These are phyloP conservation scores for Philaethria dido DNA, from an alignment of 2,888 invertebrate genomes.

Conservation along the genomic window DNA sequence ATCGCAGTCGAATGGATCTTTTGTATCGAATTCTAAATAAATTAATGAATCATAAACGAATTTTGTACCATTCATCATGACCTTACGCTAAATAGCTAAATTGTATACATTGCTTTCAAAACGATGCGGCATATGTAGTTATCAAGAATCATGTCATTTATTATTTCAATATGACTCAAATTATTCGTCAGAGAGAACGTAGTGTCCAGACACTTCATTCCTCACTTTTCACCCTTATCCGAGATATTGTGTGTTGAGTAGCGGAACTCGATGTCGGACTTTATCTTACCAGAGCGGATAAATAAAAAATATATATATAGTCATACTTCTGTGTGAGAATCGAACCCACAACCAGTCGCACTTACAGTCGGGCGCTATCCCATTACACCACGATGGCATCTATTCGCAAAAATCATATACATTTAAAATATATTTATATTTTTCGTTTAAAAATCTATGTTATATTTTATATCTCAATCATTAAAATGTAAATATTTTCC, in stretches of 20 bases:
- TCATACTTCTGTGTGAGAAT: no score
- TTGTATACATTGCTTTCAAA: conserved; percentile 14
- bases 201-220: no score
- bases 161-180: neutral
- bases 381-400: no score
- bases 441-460: neutral
- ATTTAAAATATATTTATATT: neutral
- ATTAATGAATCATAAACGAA: conserved; percentile 22
- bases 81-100: conserved; percentile 6
- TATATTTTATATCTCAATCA: conserved; percentile 8
- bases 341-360: no score
- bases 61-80: conserved; percentile 21
- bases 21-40: conserved; percentile 12
- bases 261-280: no score
- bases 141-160: neutral
- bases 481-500: conserved; percentile 29
- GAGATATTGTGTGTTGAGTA: no score
- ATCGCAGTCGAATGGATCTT: conserved; percentile 1
- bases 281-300: no score
- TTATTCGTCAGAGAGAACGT: no score
- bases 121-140: conserved; percentile 16
- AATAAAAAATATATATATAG: no score
- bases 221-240: no score
- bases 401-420: neutral
- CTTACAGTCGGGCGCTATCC: no score